Base-by-base conservation (phyloP, 2,888 invertebrate species). In the Hirtodrosophila cameraria region DNA sequence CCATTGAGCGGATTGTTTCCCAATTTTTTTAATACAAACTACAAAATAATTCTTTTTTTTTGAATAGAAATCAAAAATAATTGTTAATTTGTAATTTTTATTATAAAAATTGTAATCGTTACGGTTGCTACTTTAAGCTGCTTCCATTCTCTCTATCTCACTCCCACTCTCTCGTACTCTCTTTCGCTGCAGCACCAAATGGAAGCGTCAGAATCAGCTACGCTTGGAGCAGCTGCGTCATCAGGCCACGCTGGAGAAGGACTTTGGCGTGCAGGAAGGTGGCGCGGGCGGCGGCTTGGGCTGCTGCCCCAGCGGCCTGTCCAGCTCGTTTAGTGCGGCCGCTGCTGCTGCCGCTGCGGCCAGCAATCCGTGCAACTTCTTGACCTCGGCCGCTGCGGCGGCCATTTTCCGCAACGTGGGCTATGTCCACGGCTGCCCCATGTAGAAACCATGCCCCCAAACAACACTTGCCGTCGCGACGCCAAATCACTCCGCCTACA, bases 151-250 rank as follows among this genome's bases (percentile, higher is more conserved):
- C 13, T n/a, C n/a, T 35, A 39, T 15, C 6, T 18, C 2, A 15
- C 12, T 23, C 8, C 42, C 7, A 42, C 11, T 8, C 0, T 15
- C 13, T 12, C n/a, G n/a, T n/a, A n/a, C 15, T 63, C 45, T 38
- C 23, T 15, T 7, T 9, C 66, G 42, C 57, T 88, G 89, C 13
- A 96, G 96, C 89, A 96, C 96, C 54, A 96, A 96, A 91, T 96
- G 96, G 96, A 96, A 96, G 91, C 93, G 96, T 0, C 96, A 96
- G 89, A 97, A 97, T 90, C 97, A 97, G 86, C 92, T 97, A 38
- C 93, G 97, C 0, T 88, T 97, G 52, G 97, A 97, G 87, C 97
- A 97, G 88, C 91, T 97, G 5, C 94, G 97, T 0, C 96, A 97
- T 87, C 96, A 97, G 88, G 96, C 96, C 18, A 94, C 94, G 8